Percentiles rank a stretch among this genome's conserved stretches.
Evolutionary conservation across 2,888 invertebrate genomes (phyloP).

Genomic region (Alviniconcha strummeri): DNA sequence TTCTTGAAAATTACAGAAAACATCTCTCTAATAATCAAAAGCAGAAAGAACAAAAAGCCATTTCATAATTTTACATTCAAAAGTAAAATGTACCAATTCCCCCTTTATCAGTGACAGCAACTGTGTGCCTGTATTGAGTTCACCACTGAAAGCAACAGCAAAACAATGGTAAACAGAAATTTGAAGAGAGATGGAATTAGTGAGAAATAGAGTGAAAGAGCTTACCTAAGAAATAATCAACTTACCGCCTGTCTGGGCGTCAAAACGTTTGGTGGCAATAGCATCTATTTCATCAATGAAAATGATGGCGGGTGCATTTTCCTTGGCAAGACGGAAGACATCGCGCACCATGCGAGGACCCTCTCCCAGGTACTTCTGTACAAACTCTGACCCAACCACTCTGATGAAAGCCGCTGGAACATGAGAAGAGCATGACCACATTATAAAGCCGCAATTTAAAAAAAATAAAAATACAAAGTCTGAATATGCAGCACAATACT

Average conservation of each 20-base stretch:
- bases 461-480: not conserved
- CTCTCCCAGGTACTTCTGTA: slow-evolving; percentile 99
- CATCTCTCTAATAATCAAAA: too few species aligned
- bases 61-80: too few species aligned
- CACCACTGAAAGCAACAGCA: too few species aligned
- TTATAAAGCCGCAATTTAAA: slow-evolving; percentile 36
- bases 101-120: too few species aligned
- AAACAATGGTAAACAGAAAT: too few species aligned
- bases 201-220: too few species aligned
- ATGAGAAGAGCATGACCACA: not conserved
- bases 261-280: slow-evolving; percentile 98
- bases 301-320: slow-evolving; percentile 99
- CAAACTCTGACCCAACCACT: slow-evolving; percentile 99
- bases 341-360: slow-evolving; percentile 99
- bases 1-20: too few species aligned
- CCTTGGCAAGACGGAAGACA: slow-evolving; percentile 98
- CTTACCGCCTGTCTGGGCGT: slow-evolving; percentile 92
- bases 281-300: slow-evolving; percentile 99
- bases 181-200: too few species aligned
- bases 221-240: not conserved
- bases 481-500: not conserved
- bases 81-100: too few species aligned
- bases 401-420: slow-evolving; percentile 92
- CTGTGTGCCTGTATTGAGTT: too few species aligned
- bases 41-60: too few species aligned